Conservation (phyloP, 1,140 invertebrate genomes). For the Nomia melanderi region DNA sequence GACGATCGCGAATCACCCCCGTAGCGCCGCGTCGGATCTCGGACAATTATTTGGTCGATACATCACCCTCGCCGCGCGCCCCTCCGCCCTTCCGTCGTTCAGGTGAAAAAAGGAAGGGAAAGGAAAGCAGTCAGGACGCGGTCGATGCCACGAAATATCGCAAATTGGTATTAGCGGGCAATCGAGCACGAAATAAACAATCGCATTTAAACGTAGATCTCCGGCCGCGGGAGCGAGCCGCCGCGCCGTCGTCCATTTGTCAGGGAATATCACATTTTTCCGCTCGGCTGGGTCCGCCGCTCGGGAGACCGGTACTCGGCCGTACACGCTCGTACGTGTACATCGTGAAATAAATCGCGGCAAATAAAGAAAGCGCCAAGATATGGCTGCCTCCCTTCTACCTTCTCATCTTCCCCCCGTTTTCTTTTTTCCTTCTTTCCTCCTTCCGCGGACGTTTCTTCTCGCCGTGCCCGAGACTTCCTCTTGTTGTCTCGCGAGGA, state of each 20-base stretch:
- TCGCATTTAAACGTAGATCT: constrained; percentile 66
- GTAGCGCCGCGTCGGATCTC: background rate
- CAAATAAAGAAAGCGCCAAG: constrained; percentile 65
- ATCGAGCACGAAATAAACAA: constrained; percentile 69
- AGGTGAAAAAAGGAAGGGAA: background rate
- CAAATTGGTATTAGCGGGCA: constrained; percentile 67
- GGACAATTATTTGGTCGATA: constrained; percentile 39
- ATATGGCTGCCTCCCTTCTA: constrained; percentile 15
- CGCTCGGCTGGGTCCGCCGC: constrained; percentile 44
- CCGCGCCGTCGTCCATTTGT: constrained; percentile 60
- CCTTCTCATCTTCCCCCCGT: background rate
- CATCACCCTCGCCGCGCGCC: background rate
- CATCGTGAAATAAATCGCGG: constrained; percentile 62
- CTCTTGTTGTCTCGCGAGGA: constrained; percentile 40
- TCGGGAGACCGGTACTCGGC: background rate
- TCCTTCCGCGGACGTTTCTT: constrained; percentile 22
- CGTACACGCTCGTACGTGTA: background rate
- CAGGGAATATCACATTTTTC: constrained; percentile 68
- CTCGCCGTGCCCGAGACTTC: constrained; percentile 26
- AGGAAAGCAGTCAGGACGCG: background rate
- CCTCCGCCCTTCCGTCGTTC: too few species aligned
- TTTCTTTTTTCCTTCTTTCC: constrained; percentile 17
- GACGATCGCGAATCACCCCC: constrained; percentile 10
- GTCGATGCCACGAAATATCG: constrained; percentile 54
- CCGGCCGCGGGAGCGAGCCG: constrained; percentile 49